Evolutionary conservation across 92 coral and sea anemone genomes (phyloP), one percentile per base, ranked within the genome.

Genomic region (Heliopora coerulea): DNA sequence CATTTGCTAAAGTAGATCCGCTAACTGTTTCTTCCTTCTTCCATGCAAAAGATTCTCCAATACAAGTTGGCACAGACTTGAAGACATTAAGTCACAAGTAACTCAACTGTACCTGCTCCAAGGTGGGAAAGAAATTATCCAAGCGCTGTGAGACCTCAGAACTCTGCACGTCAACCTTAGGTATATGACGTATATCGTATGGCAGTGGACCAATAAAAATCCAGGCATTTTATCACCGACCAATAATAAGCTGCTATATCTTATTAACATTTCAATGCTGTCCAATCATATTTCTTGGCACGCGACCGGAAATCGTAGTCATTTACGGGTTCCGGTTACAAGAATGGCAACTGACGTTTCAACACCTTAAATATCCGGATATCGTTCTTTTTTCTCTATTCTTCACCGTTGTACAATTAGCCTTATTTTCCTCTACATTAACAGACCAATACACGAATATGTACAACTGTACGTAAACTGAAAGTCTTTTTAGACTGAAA

Each of bases 1-100:
- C 96, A 72, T 70, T 56, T 30, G 78, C 75, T 80, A 85, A 52
- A 80, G 80, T 81, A 82, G 54, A 52, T 35, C 77, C 56, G 56
- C 61, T 66, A 46, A 24, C 12, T 49, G 57, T 52, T 83, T 66
- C 62, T 62, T 76, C 77, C 86, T 83, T 63, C 31, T 62, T 35
- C 76, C 82, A 72, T 60, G 63, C 31, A 39, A 24, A 64, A 81
- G 46, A 56, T 66, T 56, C 60, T 65, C 49, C 2, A 70, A 21
- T 15, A 59, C 56, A 19, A 28, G 33, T 29, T 67, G 30, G 54
- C 59, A 67, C 62, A 63, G 65, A 54, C 75, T 81, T 60, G 80
- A 29, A 78, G 70, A 49, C 79, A 69, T 78, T 14, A 44, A 54
- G 68, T 65, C 28, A 49, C 21, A 30, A 73, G 68, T 32, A 18